A percentile compares a stretch with the other conserved stretches of the same genome.
phyloP scores from a whole-genome alignment of 2,797 vertebrate species.

The Periparus ater region DNA sequence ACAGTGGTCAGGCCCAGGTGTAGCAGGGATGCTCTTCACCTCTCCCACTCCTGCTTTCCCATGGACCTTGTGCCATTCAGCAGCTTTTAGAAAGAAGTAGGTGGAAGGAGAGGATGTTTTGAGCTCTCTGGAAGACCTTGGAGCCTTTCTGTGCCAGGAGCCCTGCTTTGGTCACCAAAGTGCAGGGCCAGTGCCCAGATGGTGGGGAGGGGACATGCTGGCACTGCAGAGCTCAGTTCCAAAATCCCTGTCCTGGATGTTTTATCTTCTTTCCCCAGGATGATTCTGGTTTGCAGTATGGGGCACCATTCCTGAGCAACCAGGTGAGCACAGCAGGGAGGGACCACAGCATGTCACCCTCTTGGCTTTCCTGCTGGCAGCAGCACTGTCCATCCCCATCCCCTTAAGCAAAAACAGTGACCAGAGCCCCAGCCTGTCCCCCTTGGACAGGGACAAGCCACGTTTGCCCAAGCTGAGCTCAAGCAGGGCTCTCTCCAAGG shows the following conservation, averaged over 20 bases:
- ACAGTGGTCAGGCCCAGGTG: neutral
- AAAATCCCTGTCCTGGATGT: neutral
- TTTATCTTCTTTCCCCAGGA: conserved; percentile 42
- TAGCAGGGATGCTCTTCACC: neutral
- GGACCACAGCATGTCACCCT: neutral
- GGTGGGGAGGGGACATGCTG: fast-evolving
- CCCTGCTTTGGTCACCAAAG: neutral
- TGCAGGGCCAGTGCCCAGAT: fast-evolving
- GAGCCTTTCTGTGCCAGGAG: neutral
- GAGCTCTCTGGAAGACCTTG: neutral
- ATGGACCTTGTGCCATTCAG: neutral
- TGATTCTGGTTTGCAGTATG: neutral
- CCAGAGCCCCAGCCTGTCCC: neutral
- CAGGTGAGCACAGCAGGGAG: conserved; percentile 57
- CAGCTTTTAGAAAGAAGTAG: neutral
- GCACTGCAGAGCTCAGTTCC: neutral
- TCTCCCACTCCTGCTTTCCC: neutral
- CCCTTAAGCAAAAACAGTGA: neutral
- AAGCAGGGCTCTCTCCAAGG: neutral
- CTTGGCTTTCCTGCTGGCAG: neutral
- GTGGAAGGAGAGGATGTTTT: neutral
- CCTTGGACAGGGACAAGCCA: fast-evolving
- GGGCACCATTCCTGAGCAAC: conserved; percentile 58
- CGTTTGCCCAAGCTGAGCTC: neutral
- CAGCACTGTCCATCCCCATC: neutral